A percentile compares a stretch with the other conserved stretches of the same genome.
These are phyloP conservation scores for Melanotaenia duboulayi DNA, from an alignment of 2,113 vertebrate genomes.

Conservation along the genomic window DNA sequence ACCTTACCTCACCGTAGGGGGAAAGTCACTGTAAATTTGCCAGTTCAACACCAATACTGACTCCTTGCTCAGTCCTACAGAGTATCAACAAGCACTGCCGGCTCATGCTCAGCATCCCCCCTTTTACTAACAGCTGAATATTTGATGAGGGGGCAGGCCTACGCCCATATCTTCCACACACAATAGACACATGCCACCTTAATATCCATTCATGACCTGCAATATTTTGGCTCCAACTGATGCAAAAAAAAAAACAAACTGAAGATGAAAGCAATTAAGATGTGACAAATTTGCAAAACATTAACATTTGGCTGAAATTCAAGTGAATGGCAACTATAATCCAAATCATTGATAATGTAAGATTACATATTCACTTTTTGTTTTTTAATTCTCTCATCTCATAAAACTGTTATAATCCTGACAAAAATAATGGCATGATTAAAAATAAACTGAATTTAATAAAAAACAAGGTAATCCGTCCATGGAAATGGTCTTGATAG, in stretches of 20 bases:
- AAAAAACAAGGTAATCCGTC: not conserved
- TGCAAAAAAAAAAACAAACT: slow-evolving; percentile 32
- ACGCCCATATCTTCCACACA: slow-evolving; percentile 67
- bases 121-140: slow-evolving; percentile 71
- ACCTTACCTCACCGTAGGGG: slow-evolving; percentile 62
- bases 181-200: slow-evolving; percentile 63
- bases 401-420: not conserved
- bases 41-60: slow-evolving; percentile 32
- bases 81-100: slow-evolving; percentile 70
- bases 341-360: not conserved
- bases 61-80: slow-evolving; percentile 49
- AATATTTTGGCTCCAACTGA: slow-evolving; percentile 19
- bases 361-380: no score
- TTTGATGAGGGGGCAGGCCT: slow-evolving; percentile 77
- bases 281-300: slow-evolving; percentile 9
- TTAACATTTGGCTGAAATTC: no score
- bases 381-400: not conserved
- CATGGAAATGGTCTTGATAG: not conserved
- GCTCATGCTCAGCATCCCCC: slow-evolving; percentile 69
- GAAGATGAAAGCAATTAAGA: not conserved
- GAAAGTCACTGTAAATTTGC: slow-evolving; percentile 13
- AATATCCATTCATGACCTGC: slow-evolving; percentile 50
- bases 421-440: not conserved
- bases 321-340: not conserved
- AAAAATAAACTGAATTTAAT: not conserved